Evolutionary conservation across 2,113 vertebrate genomes (phyloP).

Genomic region (Craseonycteris thonglongyai): DNA sequence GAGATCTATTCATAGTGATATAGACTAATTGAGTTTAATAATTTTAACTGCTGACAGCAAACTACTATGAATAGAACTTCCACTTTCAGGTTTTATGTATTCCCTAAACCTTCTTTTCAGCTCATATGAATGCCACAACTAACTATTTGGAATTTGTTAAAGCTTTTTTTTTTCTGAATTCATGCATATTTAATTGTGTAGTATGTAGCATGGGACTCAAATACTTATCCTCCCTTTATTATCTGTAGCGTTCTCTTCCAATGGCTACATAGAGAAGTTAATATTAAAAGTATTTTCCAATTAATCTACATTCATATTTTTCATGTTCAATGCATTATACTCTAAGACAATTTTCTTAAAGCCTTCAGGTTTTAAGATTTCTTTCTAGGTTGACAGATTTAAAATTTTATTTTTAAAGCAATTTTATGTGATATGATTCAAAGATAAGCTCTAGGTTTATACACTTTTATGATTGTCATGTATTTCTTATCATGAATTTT

Average conservation of each 20-base stretch:
- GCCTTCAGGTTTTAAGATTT: not conserved
- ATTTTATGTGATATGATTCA: not conserved
- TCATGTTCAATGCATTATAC: not conserved
- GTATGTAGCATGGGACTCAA: not conserved
- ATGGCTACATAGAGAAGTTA: not conserved
- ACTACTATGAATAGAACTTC: not conserved
- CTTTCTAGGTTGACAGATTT: not conserved
- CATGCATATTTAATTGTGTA: not conserved
- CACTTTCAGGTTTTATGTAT: not conserved
- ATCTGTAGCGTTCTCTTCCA: not conserved
- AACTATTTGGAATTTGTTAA: not conserved
- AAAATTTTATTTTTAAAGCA: not conserved
- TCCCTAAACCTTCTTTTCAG: not conserved
- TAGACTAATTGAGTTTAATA: not conserved
- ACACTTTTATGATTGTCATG: not conserved
- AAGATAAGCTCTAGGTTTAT: not conserved
- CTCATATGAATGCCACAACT: not conserved
- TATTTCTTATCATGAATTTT: not conserved
- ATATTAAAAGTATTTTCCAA: not conserved
- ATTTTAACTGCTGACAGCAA: slow-evolving; percentile 6
- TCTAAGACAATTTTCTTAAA: not conserved
- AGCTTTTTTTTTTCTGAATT: not conserved
- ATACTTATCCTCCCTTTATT: not conserved
- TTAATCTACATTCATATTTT: not conserved
- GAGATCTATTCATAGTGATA: not conserved